Conservation (phyloP, 2,113 vertebrate species). For the Macrotis lagotis region DNA sequence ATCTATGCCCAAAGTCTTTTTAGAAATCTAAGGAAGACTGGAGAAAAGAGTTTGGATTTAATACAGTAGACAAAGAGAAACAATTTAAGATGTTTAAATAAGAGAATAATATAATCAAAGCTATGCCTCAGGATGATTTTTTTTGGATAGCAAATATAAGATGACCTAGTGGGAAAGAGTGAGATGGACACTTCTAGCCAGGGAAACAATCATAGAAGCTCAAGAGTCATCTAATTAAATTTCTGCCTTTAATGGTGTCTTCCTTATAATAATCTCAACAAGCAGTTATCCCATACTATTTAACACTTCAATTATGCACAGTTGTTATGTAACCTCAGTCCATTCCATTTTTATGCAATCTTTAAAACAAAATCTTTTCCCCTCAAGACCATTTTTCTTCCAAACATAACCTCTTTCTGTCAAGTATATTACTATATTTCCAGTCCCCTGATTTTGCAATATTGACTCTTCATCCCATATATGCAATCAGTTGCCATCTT, state of each 20-base stretch:
- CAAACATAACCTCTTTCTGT: background rate
- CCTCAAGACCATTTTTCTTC: background rate
- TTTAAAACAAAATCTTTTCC: too few species aligned
- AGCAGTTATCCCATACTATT: background rate
- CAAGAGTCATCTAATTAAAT: background rate
- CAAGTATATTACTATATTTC: background rate
- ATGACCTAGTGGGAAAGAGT: background rate
- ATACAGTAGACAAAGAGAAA: background rate
- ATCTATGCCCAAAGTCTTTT: background rate
- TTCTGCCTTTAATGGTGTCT: background rate
- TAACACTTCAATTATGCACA: background rate
- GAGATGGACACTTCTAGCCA: too few species aligned
- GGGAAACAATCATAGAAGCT: background rate
- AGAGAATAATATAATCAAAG: background rate
- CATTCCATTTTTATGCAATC: too few species aligned
- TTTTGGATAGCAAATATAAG: background rate
- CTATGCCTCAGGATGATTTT: background rate
- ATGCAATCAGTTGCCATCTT: background rate
- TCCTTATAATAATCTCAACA: background rate
- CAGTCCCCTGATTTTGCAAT: background rate
- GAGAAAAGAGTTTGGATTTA: background rate
- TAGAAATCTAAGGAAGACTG: background rate
- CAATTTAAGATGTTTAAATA: background rate
- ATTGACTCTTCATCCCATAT: background rate
- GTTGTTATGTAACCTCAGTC: too few species aligned